Evolutionary conservation across 2,888 invertebrate species (phyloP).

Genomic region (Diaperis boleti): DNA sequence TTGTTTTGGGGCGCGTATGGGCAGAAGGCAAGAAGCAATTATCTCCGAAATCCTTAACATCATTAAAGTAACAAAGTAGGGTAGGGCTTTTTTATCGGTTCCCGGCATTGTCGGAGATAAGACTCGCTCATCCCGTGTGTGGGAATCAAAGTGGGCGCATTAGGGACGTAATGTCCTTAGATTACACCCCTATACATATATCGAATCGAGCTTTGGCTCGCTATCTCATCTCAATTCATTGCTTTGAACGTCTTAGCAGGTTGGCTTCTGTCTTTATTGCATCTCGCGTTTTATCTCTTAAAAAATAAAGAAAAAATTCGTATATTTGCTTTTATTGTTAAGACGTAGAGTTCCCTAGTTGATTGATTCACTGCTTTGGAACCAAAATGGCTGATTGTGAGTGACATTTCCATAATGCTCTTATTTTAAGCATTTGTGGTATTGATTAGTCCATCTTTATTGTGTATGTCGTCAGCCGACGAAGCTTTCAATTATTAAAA

Average conservation of each 20-base stretch:
- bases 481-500: too few species aligned
- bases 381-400: too few species aligned
- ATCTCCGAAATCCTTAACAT: slow-evolving; percentile 48
- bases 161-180: slow-evolving; percentile 48
- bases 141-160: slow-evolving; percentile 50
- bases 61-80: slow-evolving; percentile 50
- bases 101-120: slow-evolving; percentile 47
- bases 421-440: too few species aligned
- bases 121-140: slow-evolving; percentile 49
- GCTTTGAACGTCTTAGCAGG: slow-evolving; percentile 56
- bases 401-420: too few species aligned
- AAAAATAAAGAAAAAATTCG: not conserved
- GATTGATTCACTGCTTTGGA: too few species aligned
- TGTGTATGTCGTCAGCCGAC: too few species aligned
- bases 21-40: slow-evolving; percentile 44
- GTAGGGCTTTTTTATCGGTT: slow-evolving; percentile 46
- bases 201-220: slow-evolving; percentile 49
- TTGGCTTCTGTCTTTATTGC: slow-evolving; percentile 50
- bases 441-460: too few species aligned
- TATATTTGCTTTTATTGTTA: not conserved
- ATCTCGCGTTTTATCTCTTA: slow-evolving; percentile 39
- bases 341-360: not conserved
- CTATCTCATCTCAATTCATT: slow-evolving; percentile 59
- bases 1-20: slow-evolving; percentile 34
- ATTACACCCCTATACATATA: slow-evolving; percentile 49